These are phyloP conservation scores for Catostomus latipinnis DNA, from an alignment of 2,797 vertebrate species.

Conservation along the genomic window DNA sequence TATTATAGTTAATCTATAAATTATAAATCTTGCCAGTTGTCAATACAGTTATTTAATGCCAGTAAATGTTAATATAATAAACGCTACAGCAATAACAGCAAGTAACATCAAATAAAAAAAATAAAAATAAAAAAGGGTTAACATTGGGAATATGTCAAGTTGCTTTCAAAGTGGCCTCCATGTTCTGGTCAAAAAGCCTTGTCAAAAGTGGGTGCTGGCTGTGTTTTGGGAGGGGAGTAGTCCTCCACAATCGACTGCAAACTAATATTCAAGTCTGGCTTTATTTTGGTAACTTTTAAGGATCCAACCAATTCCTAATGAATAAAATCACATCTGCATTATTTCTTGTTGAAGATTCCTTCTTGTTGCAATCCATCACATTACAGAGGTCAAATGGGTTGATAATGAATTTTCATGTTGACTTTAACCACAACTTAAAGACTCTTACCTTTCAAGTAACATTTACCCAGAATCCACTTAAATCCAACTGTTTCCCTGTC, in stretches of 20 bases:
- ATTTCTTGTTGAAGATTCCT: not conserved
- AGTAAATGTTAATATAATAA: not conserved
- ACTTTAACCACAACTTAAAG: not conserved
- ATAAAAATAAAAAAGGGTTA: not conserved
- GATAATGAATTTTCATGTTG: not conserved
- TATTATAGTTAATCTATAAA: too few relatives aligned
- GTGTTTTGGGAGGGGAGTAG: not conserved
- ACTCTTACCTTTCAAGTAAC: conserved; percentile 1
- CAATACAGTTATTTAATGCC: not conserved
- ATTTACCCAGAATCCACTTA: not conserved
- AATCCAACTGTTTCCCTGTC: conserved; percentile 12
- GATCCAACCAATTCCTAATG: not conserved
- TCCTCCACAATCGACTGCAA: not conserved
- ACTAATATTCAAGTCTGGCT: not conserved
- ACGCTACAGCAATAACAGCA: not conserved
- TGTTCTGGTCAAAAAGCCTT: not conserved
- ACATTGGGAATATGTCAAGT: too few relatives aligned
- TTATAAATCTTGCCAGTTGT: too few relatives aligned
- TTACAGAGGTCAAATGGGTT: not conserved
- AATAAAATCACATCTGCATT: not conserved
- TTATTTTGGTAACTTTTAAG: too few relatives aligned
- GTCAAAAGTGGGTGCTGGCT: not conserved
- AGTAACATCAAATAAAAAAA: not conserved
- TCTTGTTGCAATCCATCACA: not conserved
- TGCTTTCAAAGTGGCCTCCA: not conserved